Evolutionary conservation across 2,797 vertebrate species (phyloP), one percentile per base, ranked within the genome.

Genomic region (Aeoliscus strigatus): DNA sequence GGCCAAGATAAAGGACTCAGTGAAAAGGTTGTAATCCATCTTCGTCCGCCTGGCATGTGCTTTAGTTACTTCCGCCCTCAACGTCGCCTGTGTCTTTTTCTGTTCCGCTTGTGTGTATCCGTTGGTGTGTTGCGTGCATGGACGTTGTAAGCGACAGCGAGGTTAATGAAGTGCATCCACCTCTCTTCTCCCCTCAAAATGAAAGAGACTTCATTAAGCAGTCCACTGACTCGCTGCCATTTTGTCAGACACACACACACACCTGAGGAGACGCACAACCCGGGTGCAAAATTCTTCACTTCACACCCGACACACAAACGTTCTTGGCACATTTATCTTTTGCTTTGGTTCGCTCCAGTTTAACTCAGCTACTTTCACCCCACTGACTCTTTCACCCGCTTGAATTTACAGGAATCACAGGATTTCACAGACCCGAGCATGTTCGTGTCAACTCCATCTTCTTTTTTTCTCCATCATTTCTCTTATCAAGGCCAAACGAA

Each of bases 1-100:
- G 66, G 64, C 70, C 31, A 11, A 75, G 62, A 84, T 77, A 81
- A 85, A 84, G 77, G 55, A 16, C 26, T 45, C 50, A 61, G 72
- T 74, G 63, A 75, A 85, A 84, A 84, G 82, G 80, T 79, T 85
- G 76, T 72, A 77, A 88, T 90, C 83, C 79, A 84, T 89, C 84
- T 87, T 83, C 77, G 82, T 87, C 65, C 27, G 39, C 54, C 67
- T 82, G 80, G 69, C 83, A 81, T 79, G 75, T 75, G 73, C 70
- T 82, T 74, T 71, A 77, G 66, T 71, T 74, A 68, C 61, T 78
- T 65, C 72, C 54, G 38, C 67, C 75, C 79, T 77, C 53, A 62
- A 55, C 66, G 74, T 59, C 60, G 71, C 45, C 65, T 44, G 54
- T 39, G 60, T 67, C 45, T 75, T 74, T 59, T 62, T 64, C 66